Conservation (phyloP, 2,113 vertebrate species). For the Ornithorhynchus anatinus region DNA sequence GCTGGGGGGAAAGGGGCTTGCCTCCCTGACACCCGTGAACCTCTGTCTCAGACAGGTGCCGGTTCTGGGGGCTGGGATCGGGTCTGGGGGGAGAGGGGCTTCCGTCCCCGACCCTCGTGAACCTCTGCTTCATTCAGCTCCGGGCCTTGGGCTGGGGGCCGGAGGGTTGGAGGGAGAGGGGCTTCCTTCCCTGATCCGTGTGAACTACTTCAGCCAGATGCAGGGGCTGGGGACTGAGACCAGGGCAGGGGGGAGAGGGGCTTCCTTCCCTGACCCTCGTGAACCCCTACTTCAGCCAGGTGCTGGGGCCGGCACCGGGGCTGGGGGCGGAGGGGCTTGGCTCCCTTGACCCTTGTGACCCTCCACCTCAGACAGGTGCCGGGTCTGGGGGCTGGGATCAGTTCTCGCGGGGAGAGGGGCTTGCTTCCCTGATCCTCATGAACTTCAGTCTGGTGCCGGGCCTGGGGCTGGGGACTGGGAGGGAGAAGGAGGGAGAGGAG, state of each 20-base stretch:
- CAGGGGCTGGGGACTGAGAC: neutral
- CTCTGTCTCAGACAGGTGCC: no score
- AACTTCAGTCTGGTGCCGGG: neutral
- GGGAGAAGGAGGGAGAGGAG: neutral
- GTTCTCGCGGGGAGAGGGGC: neutral
- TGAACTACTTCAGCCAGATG: no score
- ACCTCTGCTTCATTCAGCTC: constrained; percentile 96
- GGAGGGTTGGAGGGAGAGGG: no score
- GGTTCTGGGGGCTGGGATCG: no score
- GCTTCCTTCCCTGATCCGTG: no score
- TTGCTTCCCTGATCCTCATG: neutral
- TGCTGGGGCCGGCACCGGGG: neutral
- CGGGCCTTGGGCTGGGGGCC: neutral
- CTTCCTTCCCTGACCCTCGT: neutral
- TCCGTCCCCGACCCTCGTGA: constrained; percentile 96
- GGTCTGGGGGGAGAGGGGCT: no score
- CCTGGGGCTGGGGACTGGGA: neutral
- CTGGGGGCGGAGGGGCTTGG: neutral
- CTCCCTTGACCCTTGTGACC: constrained; percentile 87
- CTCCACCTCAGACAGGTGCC: constrained; percentile 96
- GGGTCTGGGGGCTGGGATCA: neutral
- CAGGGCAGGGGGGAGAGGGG: neutral
- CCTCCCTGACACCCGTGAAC: no score
- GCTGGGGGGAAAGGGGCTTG: no score
- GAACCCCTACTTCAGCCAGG: no score